These are phyloP conservation scores for Drosophila nigritarsus DNA, from an alignment of 2,888 invertebrate genomes.

Conservation along the genomic window DNA sequence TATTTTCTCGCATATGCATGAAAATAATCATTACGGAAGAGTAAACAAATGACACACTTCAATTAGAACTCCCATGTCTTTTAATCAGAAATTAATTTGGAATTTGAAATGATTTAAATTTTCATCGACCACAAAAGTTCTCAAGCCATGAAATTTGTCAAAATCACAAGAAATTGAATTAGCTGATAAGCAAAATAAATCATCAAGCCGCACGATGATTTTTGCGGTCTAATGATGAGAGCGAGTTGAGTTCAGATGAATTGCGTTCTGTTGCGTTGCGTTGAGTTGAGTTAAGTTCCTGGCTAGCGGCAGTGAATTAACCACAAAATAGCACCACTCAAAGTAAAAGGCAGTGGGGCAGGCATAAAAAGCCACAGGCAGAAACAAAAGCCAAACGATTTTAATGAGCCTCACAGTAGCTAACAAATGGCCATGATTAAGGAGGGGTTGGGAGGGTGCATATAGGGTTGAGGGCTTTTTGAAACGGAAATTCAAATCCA, in stretches of 20 bases:
- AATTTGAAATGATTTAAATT: not conserved
- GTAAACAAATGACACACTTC: not conserved
- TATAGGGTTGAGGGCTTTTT: constrained; percentile 4
- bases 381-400: constrained; percentile 57
- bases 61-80: not conserved
- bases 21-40: not conserved
- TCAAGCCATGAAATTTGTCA: constrained; percentile 14
- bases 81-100: constrained; percentile 1
- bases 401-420: constrained; percentile 57
- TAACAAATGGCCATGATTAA: constrained; percentile 30
- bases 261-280: constrained; percentile 10
- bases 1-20: not conserved
- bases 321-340: constrained; percentile 54
- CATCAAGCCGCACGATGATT: constrained; percentile 40
- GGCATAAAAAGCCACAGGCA: constrained; percentile 45
- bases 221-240: constrained; percentile 45
- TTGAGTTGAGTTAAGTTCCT: constrained; percentile 37
- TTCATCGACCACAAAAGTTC: constrained; percentile 12
- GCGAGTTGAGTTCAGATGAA: constrained; percentile 16
- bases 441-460: not conserved
- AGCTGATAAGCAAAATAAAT: constrained; percentile 49
- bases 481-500: constrained; percentile 43
- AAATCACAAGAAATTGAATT: constrained; percentile 49
- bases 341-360: constrained; percentile 31
- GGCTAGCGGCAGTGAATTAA: constrained; percentile 51